phyloP scores from a whole-genome alignment of 1,140 invertebrate species.

The Sycophaga agraensis region DNA sequence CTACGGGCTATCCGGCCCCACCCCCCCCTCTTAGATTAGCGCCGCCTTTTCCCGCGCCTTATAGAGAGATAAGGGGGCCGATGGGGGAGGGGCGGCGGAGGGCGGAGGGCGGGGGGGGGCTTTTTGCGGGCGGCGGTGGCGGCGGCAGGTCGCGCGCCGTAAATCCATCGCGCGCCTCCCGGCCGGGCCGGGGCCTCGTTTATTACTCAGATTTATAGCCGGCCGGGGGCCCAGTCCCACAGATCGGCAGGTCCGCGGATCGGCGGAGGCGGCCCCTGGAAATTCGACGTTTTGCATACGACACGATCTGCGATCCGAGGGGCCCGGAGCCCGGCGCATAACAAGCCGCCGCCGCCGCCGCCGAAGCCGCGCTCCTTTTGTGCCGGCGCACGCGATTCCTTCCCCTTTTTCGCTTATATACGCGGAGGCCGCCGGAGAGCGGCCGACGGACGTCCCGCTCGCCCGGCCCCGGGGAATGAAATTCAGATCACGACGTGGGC shows the following conservation, averaged over 20 bases:
- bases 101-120: background rate
- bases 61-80: too few species aligned
- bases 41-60: too few species aligned
- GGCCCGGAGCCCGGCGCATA: constrained; percentile 46
- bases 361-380: too few species aligned
- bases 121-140: background rate
- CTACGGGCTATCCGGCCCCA: too few species aligned
- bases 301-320: constrained; percentile 55
- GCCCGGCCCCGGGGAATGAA: constrained; percentile 7
- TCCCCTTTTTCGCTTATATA: background rate
- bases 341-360: too few species aligned
- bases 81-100: too few species aligned
- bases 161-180: constrained; percentile 41
- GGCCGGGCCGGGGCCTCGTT: constrained; percentile 53
- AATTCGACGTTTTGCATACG: constrained; percentile 60
- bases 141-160: constrained; percentile 30
- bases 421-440: background rate
- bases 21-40: too few species aligned
- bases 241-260: constrained; percentile 52
- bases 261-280: constrained; percentile 35
- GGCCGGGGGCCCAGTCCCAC: constrained; percentile 53
- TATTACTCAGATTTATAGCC: constrained; percentile 61
- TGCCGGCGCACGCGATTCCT: too few species aligned
- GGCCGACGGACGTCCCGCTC: background rate
- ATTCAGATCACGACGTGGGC: constrained; percentile 18